Evolutionary conservation across 64 coral and sea anemone genomes (phyloP), one percentile per base, ranked within the genome.

Genomic region (Stichodactyla helianthus): DNA sequence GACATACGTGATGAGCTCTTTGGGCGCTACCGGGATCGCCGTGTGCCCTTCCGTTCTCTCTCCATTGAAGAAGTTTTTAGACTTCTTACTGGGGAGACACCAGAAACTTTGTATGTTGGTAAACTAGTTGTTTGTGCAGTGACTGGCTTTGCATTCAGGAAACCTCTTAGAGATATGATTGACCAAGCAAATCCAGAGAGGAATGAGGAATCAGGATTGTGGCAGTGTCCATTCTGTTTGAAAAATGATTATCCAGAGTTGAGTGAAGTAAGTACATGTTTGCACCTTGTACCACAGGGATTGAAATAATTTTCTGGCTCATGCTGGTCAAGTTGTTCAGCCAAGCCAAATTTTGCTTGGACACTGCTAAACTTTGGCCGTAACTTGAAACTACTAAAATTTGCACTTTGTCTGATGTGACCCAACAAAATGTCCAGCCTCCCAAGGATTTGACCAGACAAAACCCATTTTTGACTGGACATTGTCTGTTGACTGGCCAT

Each of bases 1-100:
- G 97, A 99, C 88, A 99, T 99, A 79, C 90, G 97, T 51, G 97
- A 99, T 79, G 97, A 99, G 55, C 77, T 99, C 18, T 99, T 99
- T 54, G 97, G 97, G 7, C 93, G 93, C 7, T 99, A 99, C 59
- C 53, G 88, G 6, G 97, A 99, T 44, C 97, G 93, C 22, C 88
- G 97, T 50, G 71, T 89, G 0, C 93, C 93, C 4, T 99, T 86
- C 67, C 88, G 97, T 18, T 81, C 93, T 19, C 90, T 99, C 16
- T 77, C 93, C 13, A 89, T 93, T 35, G 93, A 95, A 84, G 97
- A 99, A 19, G 84, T 88, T 50, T 99, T 99, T 79, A 87, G 88
- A 82, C 82, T 99, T 10, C 82, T 99, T 31, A 99, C 90, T 10
- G 97, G 93, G 5, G 97, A 99, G 70, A 99, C 97, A 0, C 68